A percentile compares a stretch with the other conserved stretches of the same genome.
phyloP scores from a whole-genome alignment of 2,888 invertebrate species.

The Hyposoter didymator region DNA sequence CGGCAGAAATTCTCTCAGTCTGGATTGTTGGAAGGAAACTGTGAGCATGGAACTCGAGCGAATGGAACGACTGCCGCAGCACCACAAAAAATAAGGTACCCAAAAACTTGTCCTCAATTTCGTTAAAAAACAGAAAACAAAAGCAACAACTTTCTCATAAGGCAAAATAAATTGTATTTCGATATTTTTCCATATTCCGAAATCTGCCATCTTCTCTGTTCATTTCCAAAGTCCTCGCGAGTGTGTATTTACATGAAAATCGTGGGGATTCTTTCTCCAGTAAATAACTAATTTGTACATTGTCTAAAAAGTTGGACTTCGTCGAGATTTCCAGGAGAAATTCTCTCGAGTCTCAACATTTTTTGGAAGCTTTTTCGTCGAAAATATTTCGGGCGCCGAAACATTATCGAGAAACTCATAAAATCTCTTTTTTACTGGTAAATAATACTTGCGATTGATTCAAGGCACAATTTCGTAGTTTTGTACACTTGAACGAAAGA shows the following conservation, averaged over 20 bases:
- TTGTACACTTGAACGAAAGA: conserved; percentile 27
- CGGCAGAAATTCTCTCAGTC: conserved; percentile 86
- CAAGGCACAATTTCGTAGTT: conserved; percentile 12
- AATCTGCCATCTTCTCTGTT: not conserved
- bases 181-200: not conserved
- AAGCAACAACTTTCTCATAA: not conserved
- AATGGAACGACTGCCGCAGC: conserved; percentile 83
- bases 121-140: not conserved
- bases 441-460: not conserved
- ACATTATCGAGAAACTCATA: conserved; percentile 66
- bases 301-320: conserved; percentile 48
- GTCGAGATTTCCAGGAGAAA: conserved; percentile 22
- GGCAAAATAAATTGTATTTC: conserved; percentile 41
- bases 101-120: conserved; percentile 24
- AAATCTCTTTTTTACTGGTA: not conserved
- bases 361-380: conserved; percentile 36
- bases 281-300: conserved; percentile 52
- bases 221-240: not conserved
- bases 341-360: conserved; percentile 10
- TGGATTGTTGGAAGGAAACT: conserved; percentile 89
- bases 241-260: conserved; percentile 37
- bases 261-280: not conserved
- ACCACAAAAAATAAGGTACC: conserved; percentile 49
- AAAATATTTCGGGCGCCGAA: conserved; percentile 65
- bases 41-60: conserved; percentile 89